Evolutionary conservation across 2,888 invertebrate genomes (phyloP), one percentile per base, ranked within the genome.

Genomic region (Tinea pellionella): DNA sequence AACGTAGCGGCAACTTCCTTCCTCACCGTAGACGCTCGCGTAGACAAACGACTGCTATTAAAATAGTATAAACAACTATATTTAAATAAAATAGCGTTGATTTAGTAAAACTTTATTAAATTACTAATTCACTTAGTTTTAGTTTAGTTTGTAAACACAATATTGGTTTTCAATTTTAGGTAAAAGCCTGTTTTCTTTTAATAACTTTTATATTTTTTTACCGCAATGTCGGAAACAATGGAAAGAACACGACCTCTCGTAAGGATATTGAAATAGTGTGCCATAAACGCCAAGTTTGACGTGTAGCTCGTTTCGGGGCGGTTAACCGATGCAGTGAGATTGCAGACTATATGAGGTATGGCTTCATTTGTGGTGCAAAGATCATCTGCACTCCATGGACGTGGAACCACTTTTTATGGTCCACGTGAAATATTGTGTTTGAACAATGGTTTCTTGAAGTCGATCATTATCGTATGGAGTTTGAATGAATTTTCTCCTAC

Each of bases 251-350:
- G 70, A 67, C 3, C 67, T 75, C 86, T 87, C 84, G 78, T 87
- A 87, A 85, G 82, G 72, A 85, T 84, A 86, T 83, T 87, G 85
- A 87, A 85, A 84, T 86, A 87, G 86, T 71, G 76, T 75, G 75
- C 76, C 84, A 70, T 87, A 87, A 86, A 87, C 61, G 80, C 79
- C 80, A 12, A 37, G 13, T 29, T 30, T 42, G 69, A 70, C 74
- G 70, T 73, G 75, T 71, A 68, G 69, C 75, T 78, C 73, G 75
- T 73, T 57, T 75, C 76, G 67, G 74, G 29, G 30, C 47, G 57
- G 69, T 74, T 78, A 80, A 83, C 81, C 77, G 77, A 80, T 73
- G 72, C 76, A 67, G 65, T 65, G 68, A 76, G 77, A 80, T 77
- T 78, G 80, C 78, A 76, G 69, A 13, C 57, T 66, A 64, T 65